These are phyloP conservation scores for Oscheius sp. DNA, from an alignment of 2,888 invertebrate species.

Conservation along the genomic window DNA sequence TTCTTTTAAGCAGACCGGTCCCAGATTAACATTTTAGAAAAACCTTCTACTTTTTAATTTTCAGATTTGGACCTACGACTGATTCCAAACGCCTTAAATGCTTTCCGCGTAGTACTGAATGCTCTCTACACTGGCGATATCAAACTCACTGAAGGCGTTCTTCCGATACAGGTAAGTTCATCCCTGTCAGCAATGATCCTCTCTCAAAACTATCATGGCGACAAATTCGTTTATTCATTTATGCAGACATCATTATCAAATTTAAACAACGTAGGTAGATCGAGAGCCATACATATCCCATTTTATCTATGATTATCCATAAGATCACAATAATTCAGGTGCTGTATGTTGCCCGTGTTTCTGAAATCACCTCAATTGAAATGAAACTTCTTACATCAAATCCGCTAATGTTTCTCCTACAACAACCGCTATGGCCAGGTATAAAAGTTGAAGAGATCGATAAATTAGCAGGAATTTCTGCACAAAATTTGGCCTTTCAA, in stretches of 20 bases:
- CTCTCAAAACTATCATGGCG: not conserved
- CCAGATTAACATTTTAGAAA: no score
- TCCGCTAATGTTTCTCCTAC: slow-evolving; percentile 26
- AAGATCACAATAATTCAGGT: slow-evolving; percentile 27
- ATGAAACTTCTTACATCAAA: slow-evolving; percentile 26
- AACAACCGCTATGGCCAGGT: slow-evolving; percentile 9
- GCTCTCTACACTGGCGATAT: slow-evolving; percentile 51
- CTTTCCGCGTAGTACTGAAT: slow-evolving; percentile 42
- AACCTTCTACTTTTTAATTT: not conserved
- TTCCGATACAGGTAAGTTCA: slow-evolving; percentile 40
- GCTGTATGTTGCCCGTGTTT: slow-evolving; percentile 32
- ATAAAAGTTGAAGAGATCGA: no score
- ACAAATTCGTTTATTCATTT: slow-evolving; percentile 13
- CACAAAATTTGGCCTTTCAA: slow-evolving; percentile 29
- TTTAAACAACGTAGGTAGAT: slow-evolving; percentile 10
- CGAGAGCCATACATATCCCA: slow-evolving; percentile 9
- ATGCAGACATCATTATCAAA: slow-evolving; percentile 31
- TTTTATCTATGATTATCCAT: not conserved
- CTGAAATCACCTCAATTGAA: slow-evolving; percentile 33
- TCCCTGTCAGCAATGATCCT: no score
- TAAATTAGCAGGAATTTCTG: slow-evolving; percentile 1
- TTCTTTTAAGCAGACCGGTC: no score
- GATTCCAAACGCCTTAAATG: slow-evolving; percentile 40
- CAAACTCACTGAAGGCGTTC: slow-evolving; percentile 29
- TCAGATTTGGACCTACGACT: slow-evolving; percentile 39